Percentiles rank a stretch among this genome's conserved stretches.
phyloP scores from a whole-genome alignment of 2,888 invertebrate species.

The Leucophora obtusa region DNA sequence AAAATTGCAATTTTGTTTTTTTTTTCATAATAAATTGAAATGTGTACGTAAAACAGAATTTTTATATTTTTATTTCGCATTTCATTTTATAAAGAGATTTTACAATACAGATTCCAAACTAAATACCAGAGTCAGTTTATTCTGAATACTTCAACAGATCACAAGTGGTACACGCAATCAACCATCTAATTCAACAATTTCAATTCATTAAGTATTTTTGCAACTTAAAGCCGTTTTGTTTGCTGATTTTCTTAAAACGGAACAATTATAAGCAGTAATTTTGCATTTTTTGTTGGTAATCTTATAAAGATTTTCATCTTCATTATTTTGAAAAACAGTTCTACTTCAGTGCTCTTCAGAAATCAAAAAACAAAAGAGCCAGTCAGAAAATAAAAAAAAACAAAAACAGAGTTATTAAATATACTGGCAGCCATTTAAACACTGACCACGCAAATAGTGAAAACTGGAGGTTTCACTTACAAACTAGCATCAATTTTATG shows the following conservation, averaged over 20 bases:
- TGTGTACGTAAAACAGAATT: slow-evolving; percentile 41
- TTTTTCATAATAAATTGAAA: neutral
- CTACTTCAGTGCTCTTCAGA: slow-evolving; percentile 51
- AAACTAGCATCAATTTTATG: neutral
- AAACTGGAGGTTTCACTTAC: slow-evolving; percentile 41
- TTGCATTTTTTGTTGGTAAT: slow-evolving; percentile 43
- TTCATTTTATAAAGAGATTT: slow-evolving; percentile 49
- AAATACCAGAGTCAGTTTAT: slow-evolving; percentile 62
- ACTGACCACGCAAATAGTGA: slow-evolving; percentile 61
- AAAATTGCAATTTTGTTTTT: slow-evolving; percentile 38
- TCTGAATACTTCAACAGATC: slow-evolving; percentile 63
- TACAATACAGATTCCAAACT: slow-evolving; percentile 61
- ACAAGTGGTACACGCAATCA: slow-evolving; percentile 59
- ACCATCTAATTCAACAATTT: slow-evolving; percentile 26
- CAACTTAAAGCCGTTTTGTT: neutral
- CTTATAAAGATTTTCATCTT: slow-evolving; percentile 59
- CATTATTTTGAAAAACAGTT: slow-evolving; percentile 48
- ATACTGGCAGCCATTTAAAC: slow-evolving; percentile 34
- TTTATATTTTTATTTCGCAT: slow-evolving; percentile 55
- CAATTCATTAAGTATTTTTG: slow-evolving; percentile 41
- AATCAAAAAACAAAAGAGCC: slow-evolving; percentile 3
- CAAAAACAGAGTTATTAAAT: slow-evolving; percentile 7
- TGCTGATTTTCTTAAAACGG: slow-evolving; percentile 35
- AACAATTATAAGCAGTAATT: slow-evolving; percentile 56
- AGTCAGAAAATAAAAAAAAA: slow-evolving; percentile 9